Evolutionary conservation across 2,888 invertebrate species (phyloP), one percentile per base, ranked within the genome.

Genomic region (Nephrotoma guestfalica): DNA sequence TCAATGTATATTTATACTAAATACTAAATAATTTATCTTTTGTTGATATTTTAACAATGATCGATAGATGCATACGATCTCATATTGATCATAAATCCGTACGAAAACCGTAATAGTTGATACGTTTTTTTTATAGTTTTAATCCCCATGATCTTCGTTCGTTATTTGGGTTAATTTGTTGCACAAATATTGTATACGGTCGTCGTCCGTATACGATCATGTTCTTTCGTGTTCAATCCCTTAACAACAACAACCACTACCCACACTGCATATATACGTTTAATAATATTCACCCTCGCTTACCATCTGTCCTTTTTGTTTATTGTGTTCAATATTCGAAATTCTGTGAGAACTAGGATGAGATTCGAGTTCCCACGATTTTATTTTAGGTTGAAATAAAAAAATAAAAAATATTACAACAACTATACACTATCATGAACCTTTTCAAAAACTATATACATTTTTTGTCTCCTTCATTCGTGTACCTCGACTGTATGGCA

Each of bases 281-380:
- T 40, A 85, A 43, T 41, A 57, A 47, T 41, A 43, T 51, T 86
- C 86, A 86, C 86, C 86, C 86, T 86, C 86, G 86, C 86, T 86
- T 86, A 57, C 86, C 86, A 86, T 86, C 86, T 86, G 86, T 43
- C 86, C 86, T 86, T 41, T 84, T 84, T 84, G 13, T 84, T 41
- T 41, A n/a, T 84, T n/a, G 6, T 41, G 42, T 41, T n/a, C 11
- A 41, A 40, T 86, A 47, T 86, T 47, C 30, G 51, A 51, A 47
- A 86, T 51, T 86, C 43, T 57, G 90, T 90, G 90, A 89, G 90
- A 90, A 90, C 90, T 88, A 86, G 88, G 88, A 87, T 87, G 87
- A 89, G 89, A 88, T 88, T 88, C 88, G 88, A 87, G 88, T 90
- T 90, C 90, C 90, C 90, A 90, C 90, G 90, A 88, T 89, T 89